Evolutionary conservation across 2,113 vertebrate species (phyloP).

Genomic region (Myotis davidii): DNA sequence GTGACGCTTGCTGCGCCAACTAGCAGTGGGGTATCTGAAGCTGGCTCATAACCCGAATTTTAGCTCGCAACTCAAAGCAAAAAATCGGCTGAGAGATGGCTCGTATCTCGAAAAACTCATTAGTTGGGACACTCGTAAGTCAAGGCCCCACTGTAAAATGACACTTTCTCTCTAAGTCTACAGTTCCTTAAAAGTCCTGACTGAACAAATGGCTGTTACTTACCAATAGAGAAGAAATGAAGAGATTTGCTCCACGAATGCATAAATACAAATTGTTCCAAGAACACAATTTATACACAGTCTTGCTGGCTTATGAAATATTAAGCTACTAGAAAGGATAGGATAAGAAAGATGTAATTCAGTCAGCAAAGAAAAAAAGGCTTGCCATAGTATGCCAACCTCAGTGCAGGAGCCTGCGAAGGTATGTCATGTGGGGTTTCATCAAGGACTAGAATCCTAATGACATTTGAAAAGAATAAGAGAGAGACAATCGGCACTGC

Average conservation of each 20-base stretch:
- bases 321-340: constrained; percentile 15
- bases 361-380: constrained; percentile 1
- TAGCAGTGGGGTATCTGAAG: too few species aligned
- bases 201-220: constrained; percentile 52
- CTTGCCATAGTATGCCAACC: background rate
- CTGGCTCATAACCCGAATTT: too few species aligned
- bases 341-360: background rate
- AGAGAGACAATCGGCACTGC: background rate
- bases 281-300: background rate
- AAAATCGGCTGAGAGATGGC: too few species aligned
- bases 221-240: constrained; percentile 49
- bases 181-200: constrained; percentile 31
- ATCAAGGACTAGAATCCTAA: background rate
- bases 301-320: constrained; percentile 23
- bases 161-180: constrained; percentile 30
- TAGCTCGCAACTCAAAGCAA: too few species aligned
- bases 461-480: constrained; percentile 34
- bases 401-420: background rate
- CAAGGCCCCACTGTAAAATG: background rate
- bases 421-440: background rate
- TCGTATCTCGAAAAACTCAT: too few species aligned
- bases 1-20: too few species aligned
- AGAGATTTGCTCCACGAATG: constrained; percentile 45
- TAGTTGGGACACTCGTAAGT: too few species aligned
- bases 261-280: constrained; percentile 37